Base-by-base conservation (phyloP, 2,797 vertebrate species). In the Neosalanx taihuensis region DNA sequence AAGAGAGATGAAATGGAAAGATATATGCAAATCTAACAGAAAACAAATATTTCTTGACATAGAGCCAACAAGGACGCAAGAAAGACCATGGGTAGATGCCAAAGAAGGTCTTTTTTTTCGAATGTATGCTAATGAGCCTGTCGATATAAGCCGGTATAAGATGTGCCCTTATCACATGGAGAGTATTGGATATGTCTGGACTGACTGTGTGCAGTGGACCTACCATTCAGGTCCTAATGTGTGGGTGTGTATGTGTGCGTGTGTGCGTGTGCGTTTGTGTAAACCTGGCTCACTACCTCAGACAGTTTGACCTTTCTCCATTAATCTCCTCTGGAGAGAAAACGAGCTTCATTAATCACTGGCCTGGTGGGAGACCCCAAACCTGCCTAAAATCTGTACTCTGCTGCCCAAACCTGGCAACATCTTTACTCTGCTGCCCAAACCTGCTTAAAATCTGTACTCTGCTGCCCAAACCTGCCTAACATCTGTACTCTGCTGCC, bases 261-360 rank as follows among this genome's bases (percentile, higher is more conserved):
- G 51, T 70, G 58, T 41, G 59, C 29, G 29, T 51, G 57, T 37
- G 66, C 23, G 61, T 66, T 56, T 46, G 58, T 41, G 53, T 31
- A 78, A 46, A 64, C 41, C 69, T 66, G 75, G 69, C 67, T 69
- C 69, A 51, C n/a, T 64, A 53, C 69, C 53, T 71, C 53, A 80
- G 75, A 69, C 58, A 62, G 68, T 75, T 71, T 87, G 86, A 82
- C 76, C 81, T 76, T 60, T 85, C 70, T 72, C 83, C 77, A 84
- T 89, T 84, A 89, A 87, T 89, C 86, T 86, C 81, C 85, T 84
- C 82, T 83, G 72, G 80, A 83, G 84, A 88, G 77, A 73, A 87
- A 87, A 84, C 60, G 33, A 86, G 82, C 81, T 81, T 73, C 81
- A 88, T 88, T 83, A 83, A 90, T 89, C 84, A 84, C 72, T 65